Base-by-base conservation (phyloP, 2,888 invertebrate species). In the Drosophila aldrichi region DNA sequence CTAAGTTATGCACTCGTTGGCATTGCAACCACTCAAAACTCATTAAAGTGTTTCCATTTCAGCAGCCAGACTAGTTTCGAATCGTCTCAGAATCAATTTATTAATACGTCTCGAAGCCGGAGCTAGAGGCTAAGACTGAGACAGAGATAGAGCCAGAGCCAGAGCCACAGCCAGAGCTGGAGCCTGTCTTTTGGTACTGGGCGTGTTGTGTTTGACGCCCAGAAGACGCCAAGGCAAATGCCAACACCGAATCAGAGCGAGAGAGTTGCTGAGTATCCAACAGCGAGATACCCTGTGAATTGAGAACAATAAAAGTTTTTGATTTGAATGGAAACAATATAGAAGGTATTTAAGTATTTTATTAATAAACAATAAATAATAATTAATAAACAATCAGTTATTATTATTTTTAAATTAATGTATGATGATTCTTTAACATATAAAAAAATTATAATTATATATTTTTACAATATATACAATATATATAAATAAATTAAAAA, bases 161-260 rank as follows among this genome's bases (percentile, higher is more conserved):
- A 34, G 49, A 18, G 18, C 12, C 12, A 32, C 32, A 32, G 49
- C 18, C 14, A 32, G 12, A 14, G 49, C 14, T 20, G 20, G 22
- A 48, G 69, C 18, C 38, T 56, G 61, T 56, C 52, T 70, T 49
- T 8, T 36, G 32, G 41, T 64, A 69, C 82, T 85, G 86, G 88
- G 86, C 86, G 86, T 81, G 80, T 56, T 52, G 25, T 5, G 48
- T 20, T 52, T 34, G 49, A 78, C 81, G 74, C 77, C 79, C 81
- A 68, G 57, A 62, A 48, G 38, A 46, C 82, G 79, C 74, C 90
- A 90, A 88, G 89, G 89, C 80, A 88, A 88, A 88, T 88, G 87
- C 87, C 90, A 90, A 58, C 67, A 55, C 46, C 43, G 56, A 55
- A 55, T 57, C 56, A 32, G 25, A 18, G 55, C 20, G 18, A 9